Evolutionary conservation across 1,140 invertebrate species (phyloP), one percentile per base, ranked within the genome.

Genomic region (Drosophila sucinea): DNA sequence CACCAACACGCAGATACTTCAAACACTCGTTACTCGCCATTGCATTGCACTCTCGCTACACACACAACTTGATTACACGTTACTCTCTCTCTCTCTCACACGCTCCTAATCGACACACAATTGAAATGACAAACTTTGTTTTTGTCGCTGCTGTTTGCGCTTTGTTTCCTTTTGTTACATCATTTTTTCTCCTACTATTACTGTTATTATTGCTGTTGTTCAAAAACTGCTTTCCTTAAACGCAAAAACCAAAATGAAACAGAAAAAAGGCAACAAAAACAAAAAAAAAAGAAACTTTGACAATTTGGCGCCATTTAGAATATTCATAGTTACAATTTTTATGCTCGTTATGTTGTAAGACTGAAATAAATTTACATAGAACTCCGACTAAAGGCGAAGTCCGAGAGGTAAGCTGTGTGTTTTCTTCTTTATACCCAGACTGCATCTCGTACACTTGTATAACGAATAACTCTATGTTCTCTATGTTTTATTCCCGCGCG

Each of bases 101-200:
- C 61, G 63, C 35, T 11, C 58, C 33, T 7, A n/a, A 33, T 35
- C 8, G 1, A 4, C 17, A 11, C 11, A 17, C 29, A 30, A 56
- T n/a, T 1, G 32, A 33, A 33, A 17, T 47, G 44, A 67, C 44
- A 74, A 47, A 6, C 27, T 33, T 35, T 23, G 27, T 38, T 51
- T 60, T 65, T n/a, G 47, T 67, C 73, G 71, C 70, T 74, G 57
- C 71, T 75, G 44, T 47, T 47, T 72, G 73, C 73, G 73, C 73
- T 77, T 76, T 77, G 54, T 76, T 76, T 70, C 35, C 54, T 76
- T 54, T 77, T 70, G 69, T 76, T 76, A 7, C 6, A 17, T 3
- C 17, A 10, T 51, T 27, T 27, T 51, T 51, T 51, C 27, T n/a
- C 1, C 25, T 47, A 23, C 44, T 47, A 7, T 23, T 47, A 27